Base-by-base conservation (phyloP, 1,140 invertebrate species). In the Caenorhabditis elegans region DNA sequence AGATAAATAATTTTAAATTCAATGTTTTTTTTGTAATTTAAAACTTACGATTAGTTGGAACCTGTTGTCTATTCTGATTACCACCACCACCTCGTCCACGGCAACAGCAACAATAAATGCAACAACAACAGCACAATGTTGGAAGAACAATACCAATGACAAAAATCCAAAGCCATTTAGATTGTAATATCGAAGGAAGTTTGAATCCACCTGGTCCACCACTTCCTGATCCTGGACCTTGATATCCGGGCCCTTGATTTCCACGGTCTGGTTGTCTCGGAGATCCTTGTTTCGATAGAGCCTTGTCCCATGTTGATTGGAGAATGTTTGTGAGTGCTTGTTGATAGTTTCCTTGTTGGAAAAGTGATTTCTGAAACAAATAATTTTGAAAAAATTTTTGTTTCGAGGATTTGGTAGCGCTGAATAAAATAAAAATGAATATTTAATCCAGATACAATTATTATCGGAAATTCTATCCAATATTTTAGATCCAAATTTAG, bases 261-360 rank as follows among this genome's bases (percentile, higher is more conserved):
- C 34, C 77, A 51, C 79, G 47, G 46, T 43, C 49, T 36, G 51
- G 76, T n/a, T 26, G 39, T 34, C 55, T 43, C 19, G 76, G 81
- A 31, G 53, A 75, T 26, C 82, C 83, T 80, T 90, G 87, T 77
- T 88, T 88, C 3, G 84, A 65, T 0, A 87, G 55, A 17, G 87
- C 81, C 26, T 76, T 75, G 11, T 81, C 80, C 80, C 87, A 88
- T 17, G 85, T 87, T n/a, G 79, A 79, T 76, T 86, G 85, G 10
- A 88, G 53, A 55, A 88, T 87, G 51, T 89, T 89, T 3, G 55
- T 75, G n/a, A 88, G 78, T 6, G 84, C 87, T 78, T 87, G 77
- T 19, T 80, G 78, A 51, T 87, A 88, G 22, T 86, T 70, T 26
- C 79, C 70, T 34, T 80, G 36, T 81, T 85, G 83, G 77, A 89